Conservation (phyloP, 1,140 invertebrate genomes). For the Drosophila kohkoa region DNA sequence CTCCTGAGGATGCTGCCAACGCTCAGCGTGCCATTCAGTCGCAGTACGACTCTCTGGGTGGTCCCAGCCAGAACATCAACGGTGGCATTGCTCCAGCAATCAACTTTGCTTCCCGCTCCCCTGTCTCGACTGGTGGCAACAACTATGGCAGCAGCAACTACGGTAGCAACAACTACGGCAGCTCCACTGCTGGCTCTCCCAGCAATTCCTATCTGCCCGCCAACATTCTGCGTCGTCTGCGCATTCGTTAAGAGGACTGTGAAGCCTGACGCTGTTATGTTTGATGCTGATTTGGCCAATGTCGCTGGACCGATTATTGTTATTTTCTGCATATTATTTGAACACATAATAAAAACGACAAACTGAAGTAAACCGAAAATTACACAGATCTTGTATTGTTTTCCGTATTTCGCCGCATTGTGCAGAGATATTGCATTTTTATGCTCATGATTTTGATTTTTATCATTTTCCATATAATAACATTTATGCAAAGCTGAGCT, state of each 20-base stretch:
- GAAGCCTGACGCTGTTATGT: constrained; percentile 3
- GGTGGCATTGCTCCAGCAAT: constrained; percentile 62
- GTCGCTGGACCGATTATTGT: constrained; percentile 57
- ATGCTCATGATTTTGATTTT: constrained; percentile 61
- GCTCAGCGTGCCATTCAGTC: constrained; percentile 64
- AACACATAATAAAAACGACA: constrained; percentile 63
- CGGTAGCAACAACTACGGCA: background rate
- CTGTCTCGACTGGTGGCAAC: background rate
- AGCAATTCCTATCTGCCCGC: constrained; percentile 60
- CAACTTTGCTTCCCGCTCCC: constrained; percentile 62
- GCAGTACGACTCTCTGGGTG: constrained; percentile 66
- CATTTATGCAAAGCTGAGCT: constrained; percentile 75
- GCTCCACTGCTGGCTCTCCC: background rate
- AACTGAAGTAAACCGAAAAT: constrained; percentile 54
- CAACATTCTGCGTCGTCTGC: constrained; percentile 71
- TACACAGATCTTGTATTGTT: constrained; percentile 21
- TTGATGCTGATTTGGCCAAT: constrained; percentile 40
- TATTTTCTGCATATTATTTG: constrained; percentile 54
- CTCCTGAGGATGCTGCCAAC: constrained; percentile 63
- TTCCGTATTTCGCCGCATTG: constrained; percentile 42
- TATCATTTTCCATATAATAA: constrained; percentile 76
- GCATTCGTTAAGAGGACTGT: constrained; percentile 53
- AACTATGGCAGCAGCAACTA: background rate
- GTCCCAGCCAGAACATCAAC: constrained; percentile 47
- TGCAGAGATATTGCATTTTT: constrained; percentile 69